Evolutionary conservation across 2,113 vertebrate genomes (phyloP), one percentile per base, ranked within the genome.

Genomic region (Limanda limanda): DNA sequence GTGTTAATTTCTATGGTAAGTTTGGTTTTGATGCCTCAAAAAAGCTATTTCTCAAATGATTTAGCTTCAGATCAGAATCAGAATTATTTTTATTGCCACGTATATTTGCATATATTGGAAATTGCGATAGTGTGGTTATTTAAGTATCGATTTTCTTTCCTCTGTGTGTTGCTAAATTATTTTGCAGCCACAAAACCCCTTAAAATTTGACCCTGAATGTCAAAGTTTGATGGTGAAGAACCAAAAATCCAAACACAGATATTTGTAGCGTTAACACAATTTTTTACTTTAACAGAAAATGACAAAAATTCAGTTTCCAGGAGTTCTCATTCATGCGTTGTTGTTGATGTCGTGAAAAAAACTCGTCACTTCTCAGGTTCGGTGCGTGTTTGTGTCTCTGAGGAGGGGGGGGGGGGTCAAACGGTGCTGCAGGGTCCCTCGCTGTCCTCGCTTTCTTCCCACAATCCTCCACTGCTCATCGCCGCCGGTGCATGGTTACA

Each of bases 401-500:
- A 31, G 27, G 27, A 31, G 27, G 52, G 23, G 45, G 45, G 12
- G 14, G 3, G 31, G 4, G 52, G 25, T 94, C 85, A 95, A 56
- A 95, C 94, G 0, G 93, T 95, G 84, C 94, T 95, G 90, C 94
- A 95, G 37, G 94, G 94, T 9, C 92, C 94, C 73, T 95, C 94
- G 13, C 94, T 95, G 87, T 94, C 94, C 71, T 94, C 94, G 1
- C 94, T 95, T 67, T 95, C 93, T 0, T 93, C 93, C 94, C 94
- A 94, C 69, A 91, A 5, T 25, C 82, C 83, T 54, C 81, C 86
- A 0, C 69, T 11, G 51, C 77, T 76, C 1, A 21, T 54, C 10
- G 71, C 82, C 11, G 80, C 82, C 13, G 80, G 78, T 9, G 72
- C 40, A 0, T 67, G 82, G 68, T 54, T 71, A 1, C 76, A 83